phyloP scores from a whole-genome alignment of 2,113 vertebrate genomes.

The Blennius ocellaris region DNA sequence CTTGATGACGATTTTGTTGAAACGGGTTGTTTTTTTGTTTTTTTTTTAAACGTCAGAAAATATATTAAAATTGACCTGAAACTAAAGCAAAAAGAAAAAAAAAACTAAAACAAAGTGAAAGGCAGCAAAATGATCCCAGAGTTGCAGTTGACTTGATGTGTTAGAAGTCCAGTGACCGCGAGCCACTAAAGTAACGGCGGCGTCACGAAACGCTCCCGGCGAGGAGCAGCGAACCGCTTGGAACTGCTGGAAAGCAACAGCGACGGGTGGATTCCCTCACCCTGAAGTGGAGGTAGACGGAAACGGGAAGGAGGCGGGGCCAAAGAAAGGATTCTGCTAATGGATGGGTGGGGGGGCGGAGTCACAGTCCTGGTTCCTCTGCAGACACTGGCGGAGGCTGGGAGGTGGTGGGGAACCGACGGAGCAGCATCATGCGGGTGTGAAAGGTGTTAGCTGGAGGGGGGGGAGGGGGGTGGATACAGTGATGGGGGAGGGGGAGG shows the following conservation, averaged over 20 bases:
- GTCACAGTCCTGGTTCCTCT: background rate
- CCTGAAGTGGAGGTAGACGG: constrained; percentile 67
- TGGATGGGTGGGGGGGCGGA: no score
- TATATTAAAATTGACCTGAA: constrained; percentile 46
- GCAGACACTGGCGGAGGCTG: constrained; percentile 6
- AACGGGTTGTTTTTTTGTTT: constrained; percentile 11
- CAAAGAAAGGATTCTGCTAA: background rate
- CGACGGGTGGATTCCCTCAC: constrained; percentile 9
- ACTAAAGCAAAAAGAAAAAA: constrained; percentile 31
- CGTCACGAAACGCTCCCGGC: no score
- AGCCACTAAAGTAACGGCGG: no score
- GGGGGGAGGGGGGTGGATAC: constrained; percentile 36
- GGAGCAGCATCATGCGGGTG: constrained; percentile 53
- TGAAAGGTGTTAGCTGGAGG: constrained; percentile 12
- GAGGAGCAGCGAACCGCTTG: no score
- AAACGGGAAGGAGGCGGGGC: constrained; percentile 17
- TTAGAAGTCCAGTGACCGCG: background rate
- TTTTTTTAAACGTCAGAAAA: constrained; percentile 21
- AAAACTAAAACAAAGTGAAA: constrained; percentile 10
- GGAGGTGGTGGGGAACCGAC: background rate
- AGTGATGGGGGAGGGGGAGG: no score
- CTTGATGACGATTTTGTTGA: constrained; percentile 19
- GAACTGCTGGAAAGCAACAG: constrained; percentile 16
- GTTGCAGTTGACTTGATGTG: constrained; percentile 8
- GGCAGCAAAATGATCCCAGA: constrained; percentile 2